These are phyloP conservation scores for Jacana jacana DNA, from an alignment of 2,113 vertebrate species.

Conservation along the genomic window DNA sequence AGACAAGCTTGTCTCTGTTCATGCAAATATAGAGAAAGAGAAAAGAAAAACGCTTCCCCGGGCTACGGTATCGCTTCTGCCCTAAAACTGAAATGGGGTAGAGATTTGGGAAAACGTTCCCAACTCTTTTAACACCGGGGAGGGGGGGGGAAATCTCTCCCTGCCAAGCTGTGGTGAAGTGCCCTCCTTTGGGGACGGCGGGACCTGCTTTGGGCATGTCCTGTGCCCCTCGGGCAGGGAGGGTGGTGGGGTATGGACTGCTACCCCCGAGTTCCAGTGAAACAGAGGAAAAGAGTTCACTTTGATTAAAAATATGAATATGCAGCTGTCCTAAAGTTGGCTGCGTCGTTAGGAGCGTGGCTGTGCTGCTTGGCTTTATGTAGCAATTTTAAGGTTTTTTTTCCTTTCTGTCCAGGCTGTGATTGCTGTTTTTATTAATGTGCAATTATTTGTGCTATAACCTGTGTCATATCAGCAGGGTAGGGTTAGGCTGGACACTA, in stretches of 20 bases:
- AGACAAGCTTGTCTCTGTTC: background rate
- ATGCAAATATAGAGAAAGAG: background rate
- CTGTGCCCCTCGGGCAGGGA: background rate
- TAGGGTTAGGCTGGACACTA: too few relatives aligned
- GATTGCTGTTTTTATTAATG: background rate
- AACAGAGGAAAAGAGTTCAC: background rate
- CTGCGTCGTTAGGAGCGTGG: fast-evolving
- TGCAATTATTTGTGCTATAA: background rate
- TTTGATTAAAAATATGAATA: background rate
- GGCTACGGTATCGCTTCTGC: background rate
- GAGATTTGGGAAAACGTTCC: background rate
- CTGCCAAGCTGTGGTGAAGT: fast-evolving
- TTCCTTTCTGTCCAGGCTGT: background rate
- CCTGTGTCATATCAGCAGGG: background rate
- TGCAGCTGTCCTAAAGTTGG: background rate
- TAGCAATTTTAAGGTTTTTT: background rate
- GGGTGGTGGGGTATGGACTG: background rate
- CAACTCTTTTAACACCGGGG: background rate
- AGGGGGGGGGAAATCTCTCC: background rate
- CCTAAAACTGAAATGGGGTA: fast-evolving
- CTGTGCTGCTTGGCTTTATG: background rate
- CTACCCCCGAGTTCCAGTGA: background rate
- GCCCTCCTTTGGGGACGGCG: background rate
- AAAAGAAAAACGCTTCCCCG: constrained; percentile 3
- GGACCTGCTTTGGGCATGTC: background rate